Percentiles rank a stretch among this genome's conserved stretches.
These are phyloP conservation scores for human DNA, from an alignment of 2,113 vertebrate genomes.

Conservation along the genomic window DNA sequence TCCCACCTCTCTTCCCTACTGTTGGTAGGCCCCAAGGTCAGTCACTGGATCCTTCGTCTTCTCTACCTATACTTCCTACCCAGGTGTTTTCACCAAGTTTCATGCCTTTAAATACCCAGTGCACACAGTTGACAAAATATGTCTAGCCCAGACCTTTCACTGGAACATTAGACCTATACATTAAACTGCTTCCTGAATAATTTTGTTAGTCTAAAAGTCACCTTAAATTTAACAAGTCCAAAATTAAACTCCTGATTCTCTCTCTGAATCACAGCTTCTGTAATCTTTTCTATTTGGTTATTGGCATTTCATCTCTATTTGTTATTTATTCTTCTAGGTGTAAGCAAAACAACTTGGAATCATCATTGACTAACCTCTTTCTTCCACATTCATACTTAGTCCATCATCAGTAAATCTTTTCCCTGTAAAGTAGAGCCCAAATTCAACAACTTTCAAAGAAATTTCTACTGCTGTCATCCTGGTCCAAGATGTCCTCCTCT, in stretches of 20 bases:
- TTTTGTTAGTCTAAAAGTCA: neutral
- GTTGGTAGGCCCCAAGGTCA: neutral
- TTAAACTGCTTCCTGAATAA: neutral
- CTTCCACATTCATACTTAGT: neutral
- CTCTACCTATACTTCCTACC: neutral
- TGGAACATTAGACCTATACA: neutral
- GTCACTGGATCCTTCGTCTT: neutral
- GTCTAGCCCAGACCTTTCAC: neutral
- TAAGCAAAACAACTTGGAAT: neutral
- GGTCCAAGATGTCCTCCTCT: neutral
- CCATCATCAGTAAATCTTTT: neutral
- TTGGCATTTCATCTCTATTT: neutral
- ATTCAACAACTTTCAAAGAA: neutral
- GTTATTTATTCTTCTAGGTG: neutral
- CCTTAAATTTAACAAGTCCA: neutral
- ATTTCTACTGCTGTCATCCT: neutral
- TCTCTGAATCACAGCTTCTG: neutral
- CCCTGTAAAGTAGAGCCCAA: neutral
- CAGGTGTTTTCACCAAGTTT: neutral
- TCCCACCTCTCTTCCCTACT: fast-evolving
- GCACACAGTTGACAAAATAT: neutral
- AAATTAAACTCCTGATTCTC: neutral
- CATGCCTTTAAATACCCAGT: neutral
- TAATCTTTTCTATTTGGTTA: neutral
- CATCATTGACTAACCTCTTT: neutral